These are phyloP conservation scores for Cassiopea andromeda DNA, from an alignment of 30 jellyfish, hydroid and myxozoan species.

Conservation along the genomic window DNA sequence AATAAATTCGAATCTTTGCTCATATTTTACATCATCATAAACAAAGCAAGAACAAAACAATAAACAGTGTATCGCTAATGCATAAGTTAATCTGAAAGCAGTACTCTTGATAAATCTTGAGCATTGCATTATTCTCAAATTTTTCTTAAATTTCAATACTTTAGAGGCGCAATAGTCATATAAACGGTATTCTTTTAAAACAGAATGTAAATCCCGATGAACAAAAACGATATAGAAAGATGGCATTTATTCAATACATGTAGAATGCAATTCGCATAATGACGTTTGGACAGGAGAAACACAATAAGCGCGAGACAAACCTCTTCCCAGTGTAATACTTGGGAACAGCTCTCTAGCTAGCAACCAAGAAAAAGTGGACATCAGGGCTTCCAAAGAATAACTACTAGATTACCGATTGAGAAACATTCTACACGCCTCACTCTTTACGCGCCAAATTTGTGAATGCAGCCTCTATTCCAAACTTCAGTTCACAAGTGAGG, in stretches of 20 bases:
- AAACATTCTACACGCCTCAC: background rate
- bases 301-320: background rate
- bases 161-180: too few relatives aligned
- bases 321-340: background rate
- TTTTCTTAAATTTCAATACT: too few relatives aligned
- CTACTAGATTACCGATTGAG: background rate
- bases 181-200: background rate
- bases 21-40: too few relatives aligned
- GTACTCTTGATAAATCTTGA: too few relatives aligned
- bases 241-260: too few relatives aligned
- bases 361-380: constrained; percentile 51
- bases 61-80: too few relatives aligned
- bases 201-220: background rate
- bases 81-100: too few relatives aligned
- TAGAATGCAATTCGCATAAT: too few relatives aligned
- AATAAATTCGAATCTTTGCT: too few relatives aligned
- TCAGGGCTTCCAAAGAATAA: background rate
- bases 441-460: constrained; percentile 69
- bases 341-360: constrained; percentile 42
- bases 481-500: background rate
- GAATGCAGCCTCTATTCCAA: constrained; percentile 17
- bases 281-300: background rate
- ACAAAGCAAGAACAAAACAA: too few relatives aligned
- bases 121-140: too few relatives aligned
- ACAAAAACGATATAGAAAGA: background rate